Evolutionary conservation across 2,888 invertebrate genomes (phyloP), one percentile per base, ranked within the genome.

Genomic region (Pristionchus japonicus): DNA sequence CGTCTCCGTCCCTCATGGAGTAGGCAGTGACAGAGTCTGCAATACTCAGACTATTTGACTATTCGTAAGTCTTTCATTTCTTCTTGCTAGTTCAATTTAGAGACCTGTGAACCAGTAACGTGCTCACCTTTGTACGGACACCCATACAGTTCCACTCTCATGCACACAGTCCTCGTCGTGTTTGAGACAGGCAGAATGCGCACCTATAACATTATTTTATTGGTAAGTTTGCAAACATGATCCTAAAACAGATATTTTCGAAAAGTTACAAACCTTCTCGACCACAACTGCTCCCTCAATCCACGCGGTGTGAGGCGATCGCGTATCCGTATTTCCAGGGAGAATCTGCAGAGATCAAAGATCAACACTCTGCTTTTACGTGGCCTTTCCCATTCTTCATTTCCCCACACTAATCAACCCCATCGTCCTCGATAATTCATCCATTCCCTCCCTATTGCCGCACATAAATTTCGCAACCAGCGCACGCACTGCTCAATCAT

Each of bases 81-180:
- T n/a, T n/a, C n/a, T n/a, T n/a, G n/a, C n/a, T n/a, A n/a, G n/a
- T n/a, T n/a, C n/a, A n/a, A n/a, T n/a, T n/a, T n/a, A n/a, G n/a
- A n/a, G n/a, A n/a, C n/a, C n/a, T n/a, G n/a, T n/a, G n/a, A n/a
- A n/a, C n/a, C n/a, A 6, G 43, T 11, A 70, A 20, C 37, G 37
- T 70, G 15, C 88, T 96, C 95, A 97, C 97, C 97, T 94, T 96
- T 96, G 96, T 97, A 97, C 74, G 96, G 96, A 95, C 97, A 98
- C 37, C 98, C 98, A 95, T 97, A 97, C 47, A 98, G 95, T 95
- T 98, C 98, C 52, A 97, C 97, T 89, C 98, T 95, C 97, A 98
- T 97, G 95, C 98, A 98, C 86, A 97, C 97, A 0, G 97, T 97
- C 89, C 97, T 96, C 9, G 96, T 96, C 94, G 97, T 96, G 90